Evolutionary conservation across 2,797 vertebrate genomes (phyloP).

Genomic region (Danio tinwini): DNA sequence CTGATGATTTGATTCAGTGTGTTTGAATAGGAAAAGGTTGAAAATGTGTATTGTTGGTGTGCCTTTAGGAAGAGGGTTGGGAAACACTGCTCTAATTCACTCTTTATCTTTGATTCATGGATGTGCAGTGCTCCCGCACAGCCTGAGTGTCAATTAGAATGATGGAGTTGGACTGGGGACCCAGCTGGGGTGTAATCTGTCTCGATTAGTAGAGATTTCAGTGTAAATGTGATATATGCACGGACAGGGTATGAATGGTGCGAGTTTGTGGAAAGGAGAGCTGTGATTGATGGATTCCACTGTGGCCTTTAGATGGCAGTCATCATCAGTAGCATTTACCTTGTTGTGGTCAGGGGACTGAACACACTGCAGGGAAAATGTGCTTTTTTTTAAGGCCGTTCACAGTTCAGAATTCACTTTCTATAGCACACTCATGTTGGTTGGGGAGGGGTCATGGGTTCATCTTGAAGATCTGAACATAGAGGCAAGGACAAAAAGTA

Average conservation of each 20-base stretch:
- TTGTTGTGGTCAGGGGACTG: neutral
- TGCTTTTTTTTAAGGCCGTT: neutral
- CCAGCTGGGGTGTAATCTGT: slow-evolving; percentile 21
- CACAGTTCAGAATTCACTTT: neutral
- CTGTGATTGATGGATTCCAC: neutral
- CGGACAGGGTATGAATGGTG: slow-evolving; percentile 9
- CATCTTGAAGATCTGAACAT: too few species aligned
- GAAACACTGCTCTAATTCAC: neutral
- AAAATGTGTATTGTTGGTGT: too few species aligned
- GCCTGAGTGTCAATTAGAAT: slow-evolving; percentile 4
- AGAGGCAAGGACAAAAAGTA: too few species aligned
- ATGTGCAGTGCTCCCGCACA: neutral
- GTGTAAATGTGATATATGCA: slow-evolving; percentile 19
- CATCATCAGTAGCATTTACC: neutral
- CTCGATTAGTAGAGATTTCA: slow-evolving; percentile 41
- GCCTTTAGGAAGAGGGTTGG: too few species aligned
- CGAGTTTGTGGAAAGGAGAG: neutral
- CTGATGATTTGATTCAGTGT: too few species aligned
- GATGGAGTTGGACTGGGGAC: slow-evolving; percentile 16
- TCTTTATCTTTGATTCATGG: neutral
- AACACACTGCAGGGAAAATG: neutral
- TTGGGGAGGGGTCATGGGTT: too few species aligned
- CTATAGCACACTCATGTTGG: neutral
- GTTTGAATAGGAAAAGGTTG: too few species aligned
- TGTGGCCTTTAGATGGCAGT: neutral